A percentile compares a stretch with the other conserved stretches of the same genome.
Conservation (phyloP, 92 coral and sea anemone species). For the Actinernus sp. region DNA sequence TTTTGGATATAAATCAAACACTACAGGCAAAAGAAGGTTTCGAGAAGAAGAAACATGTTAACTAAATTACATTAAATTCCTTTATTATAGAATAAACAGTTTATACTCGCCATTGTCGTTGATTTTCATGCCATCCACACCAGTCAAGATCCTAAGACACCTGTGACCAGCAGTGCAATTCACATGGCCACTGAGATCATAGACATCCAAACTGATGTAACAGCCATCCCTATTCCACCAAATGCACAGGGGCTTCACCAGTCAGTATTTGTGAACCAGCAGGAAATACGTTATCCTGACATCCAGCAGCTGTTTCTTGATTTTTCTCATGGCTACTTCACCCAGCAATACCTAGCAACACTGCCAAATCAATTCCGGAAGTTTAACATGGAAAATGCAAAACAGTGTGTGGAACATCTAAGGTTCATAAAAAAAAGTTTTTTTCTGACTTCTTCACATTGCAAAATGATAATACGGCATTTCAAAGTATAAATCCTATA, state of each 20-base stretch:
- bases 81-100: slow-evolving; percentile 21
- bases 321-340: background rate
- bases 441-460: too few relatives aligned
- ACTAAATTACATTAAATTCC: too few relatives aligned
- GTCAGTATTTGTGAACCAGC: background rate
- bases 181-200: slow-evolving; percentile 62
- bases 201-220: slow-evolving; percentile 4
- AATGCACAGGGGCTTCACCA: background rate
- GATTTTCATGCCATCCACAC: slow-evolving; percentile 64
- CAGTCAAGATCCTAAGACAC: slow-evolving; percentile 49
- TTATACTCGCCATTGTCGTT: slow-evolving; percentile 44
- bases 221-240: slow-evolving; percentile 25
- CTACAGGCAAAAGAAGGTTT: too few relatives aligned
- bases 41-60: too few relatives aligned
- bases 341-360: slow-evolving; percentile 1
- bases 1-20: too few relatives aligned
- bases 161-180: slow-evolving; percentile 26
- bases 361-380: slow-evolving; percentile 9
- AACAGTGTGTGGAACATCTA: slow-evolving; percentile 33
- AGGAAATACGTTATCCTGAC: slow-evolving; percentile 1
- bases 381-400: slow-evolving; percentile 32
- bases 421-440: slow-evolving; percentile 34
- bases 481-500: background rate
- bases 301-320: slow-evolving; percentile 1
- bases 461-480: too few relatives aligned